Evolutionary conservation across 2,888 invertebrate genomes (phyloP).

Genomic region (Dinocampus coccinellae): DNA sequence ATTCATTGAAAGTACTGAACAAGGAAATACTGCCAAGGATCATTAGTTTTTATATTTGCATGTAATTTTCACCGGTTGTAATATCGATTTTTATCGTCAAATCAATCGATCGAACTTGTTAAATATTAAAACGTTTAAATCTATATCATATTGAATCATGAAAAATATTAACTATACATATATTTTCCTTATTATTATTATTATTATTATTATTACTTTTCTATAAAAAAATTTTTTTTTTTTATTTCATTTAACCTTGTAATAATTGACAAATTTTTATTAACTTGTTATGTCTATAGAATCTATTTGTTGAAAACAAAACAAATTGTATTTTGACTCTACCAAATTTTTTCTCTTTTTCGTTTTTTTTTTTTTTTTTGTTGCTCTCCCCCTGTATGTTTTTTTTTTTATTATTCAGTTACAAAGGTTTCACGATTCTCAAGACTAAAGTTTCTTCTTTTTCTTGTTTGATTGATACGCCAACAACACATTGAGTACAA

Average conservation of each 20-base stretch:
- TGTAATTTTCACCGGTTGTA: constrained; percentile 23
- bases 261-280: neutral
- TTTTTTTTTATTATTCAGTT: constrained; percentile 9
- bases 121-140: constrained; percentile 13
- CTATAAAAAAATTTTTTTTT: neutral
- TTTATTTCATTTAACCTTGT: neutral
- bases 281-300: neutral
- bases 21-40: constrained; percentile 10
- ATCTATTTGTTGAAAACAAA: neutral
- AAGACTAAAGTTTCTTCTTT: neutral
- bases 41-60: constrained; percentile 13
- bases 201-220: neutral
- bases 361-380: no score
- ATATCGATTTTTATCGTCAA: constrained; percentile 27
- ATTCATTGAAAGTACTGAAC: neutral
- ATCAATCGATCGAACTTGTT: constrained; percentile 5
- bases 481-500: neutral
- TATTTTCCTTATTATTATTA: neutral
- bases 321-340: neutral
- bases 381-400: no score
- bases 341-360: neutral
- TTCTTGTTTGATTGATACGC: neutral
- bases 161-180: neutral
- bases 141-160: neutral
- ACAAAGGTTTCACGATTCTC: neutral